Conservation (phyloP, 1,140 invertebrate species). For the Andrena cerasifolii region DNA sequence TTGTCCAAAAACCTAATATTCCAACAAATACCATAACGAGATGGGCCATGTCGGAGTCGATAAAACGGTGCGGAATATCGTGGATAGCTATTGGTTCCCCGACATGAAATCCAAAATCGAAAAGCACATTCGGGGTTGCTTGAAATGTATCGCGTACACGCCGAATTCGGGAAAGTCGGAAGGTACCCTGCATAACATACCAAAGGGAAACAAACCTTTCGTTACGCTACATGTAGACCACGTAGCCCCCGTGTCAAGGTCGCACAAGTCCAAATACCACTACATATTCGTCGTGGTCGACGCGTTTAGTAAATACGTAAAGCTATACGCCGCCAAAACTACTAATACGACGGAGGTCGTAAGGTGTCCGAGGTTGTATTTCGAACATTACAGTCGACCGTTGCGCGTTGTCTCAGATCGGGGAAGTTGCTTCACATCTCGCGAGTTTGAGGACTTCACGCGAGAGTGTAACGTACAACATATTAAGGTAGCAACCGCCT, state of each 20-base stretch:
- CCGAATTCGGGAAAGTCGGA: not conserved
- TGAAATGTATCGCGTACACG: slow-evolving; percentile 10
- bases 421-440: not conserved
- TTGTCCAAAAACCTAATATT: too few relatives aligned
- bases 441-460: slow-evolving; percentile 4
- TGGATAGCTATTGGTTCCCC: slow-evolving; percentile 3
- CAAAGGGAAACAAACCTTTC: not conserved
- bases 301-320: not conserved
- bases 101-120: not conserved
- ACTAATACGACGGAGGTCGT: not conserved
- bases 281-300: not conserved
- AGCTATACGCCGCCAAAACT: not conserved
- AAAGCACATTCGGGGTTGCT: not conserved
- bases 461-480: not conserved
- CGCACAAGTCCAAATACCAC: not conserved
- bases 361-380: not conserved
- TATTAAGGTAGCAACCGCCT: slow-evolving; percentile 2
- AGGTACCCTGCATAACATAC: not conserved
- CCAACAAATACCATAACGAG: not conserved
- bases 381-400: not conserved
- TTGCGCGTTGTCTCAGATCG: slow-evolving; percentile 1
- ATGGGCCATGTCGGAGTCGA: not conserved
- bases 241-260: not conserved
- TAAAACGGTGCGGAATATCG: not conserved
- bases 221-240: slow-evolving; percentile 1